Evolutionary conservation across 1,140 invertebrate species (phyloP), one percentile per base, ranked within the genome.

Genomic region (Cyclina sinensis): DNA sequence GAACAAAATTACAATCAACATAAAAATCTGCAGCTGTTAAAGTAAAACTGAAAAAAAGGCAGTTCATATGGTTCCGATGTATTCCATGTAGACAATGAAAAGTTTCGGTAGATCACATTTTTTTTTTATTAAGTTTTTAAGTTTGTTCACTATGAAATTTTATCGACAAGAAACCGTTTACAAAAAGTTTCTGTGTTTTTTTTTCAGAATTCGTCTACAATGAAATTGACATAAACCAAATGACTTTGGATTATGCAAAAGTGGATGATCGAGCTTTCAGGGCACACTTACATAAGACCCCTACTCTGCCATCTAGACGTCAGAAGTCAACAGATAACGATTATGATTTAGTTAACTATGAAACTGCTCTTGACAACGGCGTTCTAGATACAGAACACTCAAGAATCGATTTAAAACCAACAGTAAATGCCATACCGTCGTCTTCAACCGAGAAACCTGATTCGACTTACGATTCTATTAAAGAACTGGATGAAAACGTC

Each of bases 151-250:
- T 43, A 14, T 43, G 4, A 43, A 4, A 43, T 43, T 4, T 43
- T n/a, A n/a, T n/a, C n/a, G n/a, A n/a, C n/a, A n/a, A n/a, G n/a
- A n/a, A n/a, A n/a, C n/a, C n/a, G n/a, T n/a, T n/a, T n/a, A n/a
- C n/a, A n/a, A n/a, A n/a, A n/a, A n/a, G n/a, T n/a, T n/a, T n/a
- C n/a, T n/a, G n/a, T n/a, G n/a, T 54, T n/a, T 54, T 54, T 65
- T 30, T 65, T 65, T 30, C 59, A 65, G 59, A 65, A 65, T 70
- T 32, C 5, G 48, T 78, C 0, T 78, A 78, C 48, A 78, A 54
- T 54, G 74, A 78, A 78, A 78, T 78, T 21, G 48, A 78, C 30
- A 48, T 14, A 21, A 46, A 54, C 12, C 16, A 35, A 78, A 3
- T 35, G 43, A 21, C 39, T 16, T 0, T 78, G n/a, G 74, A 51